phyloP scores from a whole-genome alignment of 1,140 invertebrate species.

The Rhagoletis zephyria region DNA sequence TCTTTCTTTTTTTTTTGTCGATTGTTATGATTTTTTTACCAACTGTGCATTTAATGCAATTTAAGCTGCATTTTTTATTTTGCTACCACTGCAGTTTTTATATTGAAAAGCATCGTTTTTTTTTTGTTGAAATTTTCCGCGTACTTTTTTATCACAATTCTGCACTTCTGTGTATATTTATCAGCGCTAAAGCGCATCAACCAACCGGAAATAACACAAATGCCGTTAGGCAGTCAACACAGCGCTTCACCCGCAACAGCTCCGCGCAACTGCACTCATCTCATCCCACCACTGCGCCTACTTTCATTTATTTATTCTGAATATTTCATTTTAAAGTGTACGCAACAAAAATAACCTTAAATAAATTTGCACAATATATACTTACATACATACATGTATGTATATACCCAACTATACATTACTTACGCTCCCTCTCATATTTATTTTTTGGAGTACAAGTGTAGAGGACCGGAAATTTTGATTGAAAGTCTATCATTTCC shows the following conservation, averaged over 20 bases:
- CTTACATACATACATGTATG: neutral
- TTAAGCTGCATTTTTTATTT: neutral
- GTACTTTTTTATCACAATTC: constrained; percentile 28
- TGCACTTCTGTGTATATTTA: constrained; percentile 39
- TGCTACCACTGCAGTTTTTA: constrained; percentile 21
- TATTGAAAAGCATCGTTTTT: neutral
- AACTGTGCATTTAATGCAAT: constrained; percentile 34
- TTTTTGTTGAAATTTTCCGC: neutral
- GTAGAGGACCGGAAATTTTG: too few relatives aligned
- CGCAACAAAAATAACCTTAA: neutral
- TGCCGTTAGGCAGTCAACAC: constrained; percentile 22
- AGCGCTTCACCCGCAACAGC: neutral
- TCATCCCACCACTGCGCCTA: too few relatives aligned
- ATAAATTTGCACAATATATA: neutral
- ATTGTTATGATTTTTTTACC: too few relatives aligned
- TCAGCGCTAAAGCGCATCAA: constrained; percentile 6
- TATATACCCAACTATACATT: too few relatives aligned
- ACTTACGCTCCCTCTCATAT: too few relatives aligned
- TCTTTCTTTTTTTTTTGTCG: neutral
- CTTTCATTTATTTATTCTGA: constrained; percentile 10
- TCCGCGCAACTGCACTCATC: neutral
- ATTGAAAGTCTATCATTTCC: too few relatives aligned
- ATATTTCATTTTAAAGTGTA: neutral
- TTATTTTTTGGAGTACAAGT: too few relatives aligned
- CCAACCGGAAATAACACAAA: constrained; percentile 45